These are phyloP conservation scores for Bubo blakistoni DNA, from an alignment of 2,113 vertebrate genomes.

Conservation along the genomic window DNA sequence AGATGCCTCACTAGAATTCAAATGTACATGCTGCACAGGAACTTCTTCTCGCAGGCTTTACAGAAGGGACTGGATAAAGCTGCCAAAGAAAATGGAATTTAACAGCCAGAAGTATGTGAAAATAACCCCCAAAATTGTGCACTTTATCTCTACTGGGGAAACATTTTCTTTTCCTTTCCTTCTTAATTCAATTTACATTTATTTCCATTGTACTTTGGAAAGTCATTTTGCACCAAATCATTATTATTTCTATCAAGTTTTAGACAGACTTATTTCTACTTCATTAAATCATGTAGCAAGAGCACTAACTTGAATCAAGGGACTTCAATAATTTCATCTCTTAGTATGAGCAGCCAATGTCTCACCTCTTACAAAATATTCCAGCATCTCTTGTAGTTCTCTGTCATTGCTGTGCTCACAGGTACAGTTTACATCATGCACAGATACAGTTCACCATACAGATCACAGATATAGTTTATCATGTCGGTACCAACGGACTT, in stretches of 20 bases:
- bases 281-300: background rate
- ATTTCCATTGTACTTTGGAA: constrained; percentile 43
- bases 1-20: constrained; percentile 16
- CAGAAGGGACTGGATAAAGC: background rate
- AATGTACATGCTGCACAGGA: background rate
- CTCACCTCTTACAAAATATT: background rate
- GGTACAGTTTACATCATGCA: background rate
- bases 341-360: background rate
- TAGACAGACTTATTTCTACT: constrained; percentile 2
- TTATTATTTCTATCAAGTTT: constrained; percentile 25
- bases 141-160: constrained; percentile 24
- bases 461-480: background rate
- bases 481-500: background rate
- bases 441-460: no score
- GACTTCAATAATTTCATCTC: background rate
- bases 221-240: background rate
- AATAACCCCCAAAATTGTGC: constrained; percentile 15
- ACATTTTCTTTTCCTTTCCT: background rate
- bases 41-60: constrained; percentile 32
- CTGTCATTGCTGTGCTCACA: background rate
- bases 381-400: background rate
- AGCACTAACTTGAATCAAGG: background rate
- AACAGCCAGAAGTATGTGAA: constrained; percentile 60
- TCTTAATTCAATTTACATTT: constrained; percentile 29
- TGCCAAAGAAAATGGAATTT: constrained; percentile 73